Base-by-base conservation (phyloP, 1,140 invertebrate species). In the silkworm (Bombyx mori) region DNA sequence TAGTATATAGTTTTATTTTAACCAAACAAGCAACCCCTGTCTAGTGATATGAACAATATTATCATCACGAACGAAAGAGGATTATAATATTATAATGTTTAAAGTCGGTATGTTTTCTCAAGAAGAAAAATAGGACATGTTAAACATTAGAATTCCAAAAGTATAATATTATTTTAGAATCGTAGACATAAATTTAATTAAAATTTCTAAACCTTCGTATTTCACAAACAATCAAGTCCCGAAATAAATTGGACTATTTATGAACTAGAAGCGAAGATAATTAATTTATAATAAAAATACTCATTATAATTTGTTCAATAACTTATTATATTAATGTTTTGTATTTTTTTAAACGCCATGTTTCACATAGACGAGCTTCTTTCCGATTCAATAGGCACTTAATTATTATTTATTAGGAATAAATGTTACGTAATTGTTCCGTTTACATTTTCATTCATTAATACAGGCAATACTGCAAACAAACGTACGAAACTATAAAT, bases 351-450 rank as follows among this genome's bases (percentile, higher is more conserved):
- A 35, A 35, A 61, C 60, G 52, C 65, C 63, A 59, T 57, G 58
- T 62, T 60, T 56, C 35, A 60, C 45, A 61, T 58, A 60, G 55
- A 52, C 52, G 45, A 42, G 44, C 43, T 54, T 55, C 54, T 62
- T 51, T 54, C 51, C 57, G 58, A 62, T 59, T 45, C 8, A 52
- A 42, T 57, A 69, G 67, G 67, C 67, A 69, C 67, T 69, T 66
- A 35, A 35, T 35, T 35, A 35, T 35, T 35, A 35, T 35, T 35
- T 35, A 35, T 35, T 35, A 35, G 26, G 26, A 35, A 35, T 35
- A 35, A 35, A 35, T 35, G 26, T 35, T 35, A 35, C 26, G 26
- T 35, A 35, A 35, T 35, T 35, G 26, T 35, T 35, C 26, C 26
- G 26, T 35, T 35, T 5, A 35, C 26, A 35, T 3, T 35, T 35